phyloP scores from a whole-genome alignment of 2,113 vertebrate species.

The Holacanthus passer region DNA sequence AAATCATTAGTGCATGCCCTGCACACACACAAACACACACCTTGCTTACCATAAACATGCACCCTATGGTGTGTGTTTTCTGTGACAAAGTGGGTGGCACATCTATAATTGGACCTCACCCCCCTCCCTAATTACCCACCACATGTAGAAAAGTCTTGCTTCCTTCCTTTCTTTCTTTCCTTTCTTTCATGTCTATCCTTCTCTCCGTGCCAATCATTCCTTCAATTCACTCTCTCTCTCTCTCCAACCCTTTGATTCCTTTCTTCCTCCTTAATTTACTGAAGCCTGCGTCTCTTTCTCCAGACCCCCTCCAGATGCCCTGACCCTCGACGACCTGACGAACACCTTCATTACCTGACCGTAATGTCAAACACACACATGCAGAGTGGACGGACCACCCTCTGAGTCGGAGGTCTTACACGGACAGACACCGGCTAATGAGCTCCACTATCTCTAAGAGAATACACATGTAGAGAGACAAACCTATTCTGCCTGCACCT shows the following conservation, averaged over 20 bases:
- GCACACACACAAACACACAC: background rate
- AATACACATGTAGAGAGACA: background rate
- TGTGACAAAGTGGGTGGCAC: constrained; percentile 22
- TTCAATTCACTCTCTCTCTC: background rate
- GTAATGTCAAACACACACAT: constrained; percentile 40
- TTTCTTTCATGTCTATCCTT: background rate
- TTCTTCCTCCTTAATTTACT: constrained; percentile 30
- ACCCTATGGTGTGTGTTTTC: constrained; percentile 23
- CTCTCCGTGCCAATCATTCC: constrained; percentile 11
- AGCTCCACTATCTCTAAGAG: constrained; percentile 14
- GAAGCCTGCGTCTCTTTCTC: constrained; percentile 3
- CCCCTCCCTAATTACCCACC: constrained; percentile 57
- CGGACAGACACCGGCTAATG: constrained; percentile 41
- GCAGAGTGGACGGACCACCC: constrained; percentile 42
- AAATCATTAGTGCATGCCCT: constrained; percentile 33
- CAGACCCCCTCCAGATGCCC: constrained; percentile 46
- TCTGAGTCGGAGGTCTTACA: constrained; percentile 9
- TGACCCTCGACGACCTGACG: constrained; percentile 50
- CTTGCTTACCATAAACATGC: constrained; percentile 40
- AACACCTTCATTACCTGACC: constrained; percentile 53
- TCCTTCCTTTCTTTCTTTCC: constrained; percentile 2
- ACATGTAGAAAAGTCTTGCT: constrained; percentile 47
- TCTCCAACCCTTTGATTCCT: background rate
- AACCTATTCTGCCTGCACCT: background rate
- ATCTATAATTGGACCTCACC: constrained; percentile 57